These are phyloP conservation scores for Ianthella basta DNA, from an alignment of 37 sponge, comb jelly and placozoan genomes.

Conservation along the genomic window DNA sequence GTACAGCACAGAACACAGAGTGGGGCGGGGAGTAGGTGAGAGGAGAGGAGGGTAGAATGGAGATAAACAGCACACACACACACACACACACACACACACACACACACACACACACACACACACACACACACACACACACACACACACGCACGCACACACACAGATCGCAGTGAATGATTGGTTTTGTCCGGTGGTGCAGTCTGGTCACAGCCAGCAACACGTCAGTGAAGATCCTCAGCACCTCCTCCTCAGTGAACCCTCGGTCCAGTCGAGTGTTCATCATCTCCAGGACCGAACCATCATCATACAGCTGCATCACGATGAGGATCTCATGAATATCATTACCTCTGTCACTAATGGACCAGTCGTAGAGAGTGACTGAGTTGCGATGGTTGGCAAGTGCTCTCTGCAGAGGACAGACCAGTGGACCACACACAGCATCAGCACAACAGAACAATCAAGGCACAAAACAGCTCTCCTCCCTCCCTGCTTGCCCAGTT, in stretches of 20 bases:
- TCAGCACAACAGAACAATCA: too few species aligned
- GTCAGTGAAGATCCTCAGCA: constrained; percentile 73
- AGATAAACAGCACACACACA: neutral
- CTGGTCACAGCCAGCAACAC: constrained; percentile 67
- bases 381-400: constrained; percentile 52
- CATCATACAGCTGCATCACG: constrained; percentile 71
- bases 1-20: too few species aligned
- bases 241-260: constrained; percentile 53
- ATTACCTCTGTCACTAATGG: constrained; percentile 33
- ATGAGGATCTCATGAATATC: constrained; percentile 85
- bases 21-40: too few species aligned
- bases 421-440: neutral
- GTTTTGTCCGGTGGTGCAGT: neutral
- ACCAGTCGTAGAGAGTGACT: constrained; percentile 56
- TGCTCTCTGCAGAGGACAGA: constrained; percentile 43
- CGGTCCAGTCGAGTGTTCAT: constrained; percentile 44
- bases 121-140: constrained; percentile 8
- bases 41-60: too few species aligned
- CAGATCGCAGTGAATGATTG: neutral
- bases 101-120: constrained; percentile 8
- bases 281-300: constrained; percentile 50
- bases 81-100: neutral
- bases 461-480: constrained; percentile 82
- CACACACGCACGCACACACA: neutral
- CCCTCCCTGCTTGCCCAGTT: constrained; percentile 75